Evolutionary conservation across 2,888 invertebrate genomes (phyloP), one percentile per base, ranked within the genome.

Genomic region (Drosophila silvestris): DNA sequence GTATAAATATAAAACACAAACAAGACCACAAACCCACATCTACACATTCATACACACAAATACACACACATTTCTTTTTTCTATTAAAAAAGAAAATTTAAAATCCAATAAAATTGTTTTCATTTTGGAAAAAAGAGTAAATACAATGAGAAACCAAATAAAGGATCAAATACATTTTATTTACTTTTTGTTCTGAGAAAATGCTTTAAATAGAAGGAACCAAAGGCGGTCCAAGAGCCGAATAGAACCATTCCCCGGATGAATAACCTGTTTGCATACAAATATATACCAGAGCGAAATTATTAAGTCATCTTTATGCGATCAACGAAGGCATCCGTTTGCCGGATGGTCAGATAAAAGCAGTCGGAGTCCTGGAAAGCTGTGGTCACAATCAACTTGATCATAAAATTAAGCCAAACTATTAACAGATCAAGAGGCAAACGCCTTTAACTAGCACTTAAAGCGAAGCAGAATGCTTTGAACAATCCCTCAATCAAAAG

Each of bases 51-150:
- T 14, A 70, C 37, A 51, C 19, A 52, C 30, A 54, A 10, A 62
- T 44, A 57, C 22, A 41, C 41, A 70, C 30, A 77, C 69, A 88
- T 67, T 85, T 88, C 86, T 83, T 83, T 83, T 84, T 84, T 88
- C 89, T 88, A 84, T 88, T 88, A 83, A 82, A 82, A 79, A 50
- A 30, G 30, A 62, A 71, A 61, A 70, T 78, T 78, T 67, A 53
- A 83, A 78, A 83, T 79, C 61, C 39, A 72, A 65, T 54, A n/a
- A 50, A 44, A 61, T 63, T 63, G 68, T 72, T 85, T 85, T 82
- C 14, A 74, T 84, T 79, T 76, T 56, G 12, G 30, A 50, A 64
- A 50, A 39, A 47, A 63, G 52, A 47, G 7, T 16, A 53, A 35
- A 28, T 33, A 51, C 26, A 41, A 51, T 30, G 28, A 37, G 33